Percentiles rank a stretch among this genome's conserved stretches.
Conservation (phyloP, 23 tunicate species). For the Ciona savignyi region DNA sequence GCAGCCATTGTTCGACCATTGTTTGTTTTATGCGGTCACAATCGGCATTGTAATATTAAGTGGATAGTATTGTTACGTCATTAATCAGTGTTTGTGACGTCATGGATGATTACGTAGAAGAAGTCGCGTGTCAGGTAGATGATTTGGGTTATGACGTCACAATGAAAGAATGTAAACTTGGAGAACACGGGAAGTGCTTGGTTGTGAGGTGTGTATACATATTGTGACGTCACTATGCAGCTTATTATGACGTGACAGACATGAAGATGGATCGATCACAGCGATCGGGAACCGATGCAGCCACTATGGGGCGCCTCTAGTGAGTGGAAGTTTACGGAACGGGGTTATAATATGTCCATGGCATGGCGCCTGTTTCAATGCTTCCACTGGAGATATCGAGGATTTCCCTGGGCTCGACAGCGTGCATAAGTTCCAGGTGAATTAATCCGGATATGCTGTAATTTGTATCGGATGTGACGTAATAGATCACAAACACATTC, state of each 20-base stretch:
- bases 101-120: conserved; percentile 5
- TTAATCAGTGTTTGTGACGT: no score
- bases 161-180: conserved; percentile 41
- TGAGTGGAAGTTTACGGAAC: conserved; percentile 24
- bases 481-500: no score
- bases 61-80: no score
- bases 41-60: no score
- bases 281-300: conserved; percentile 64
- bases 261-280: conserved; percentile 45
- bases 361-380: conserved; percentile 87
- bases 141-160: conserved; percentile 19
- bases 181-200: conserved; percentile 26
- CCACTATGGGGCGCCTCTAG: conserved; percentile 72
- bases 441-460: no score
- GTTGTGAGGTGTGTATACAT: conserved; percentile 15
- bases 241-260: conserved; percentile 18
- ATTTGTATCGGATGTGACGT: no score
- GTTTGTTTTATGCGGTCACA: no score
- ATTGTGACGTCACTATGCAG: background rate
- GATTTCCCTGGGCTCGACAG: conserved; percentile 75
- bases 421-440: conserved; percentile 39
- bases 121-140: conserved; percentile 26
- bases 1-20: no score
- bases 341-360: conserved; percentile 63
- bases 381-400: conserved; percentile 71